phyloP scores from a whole-genome alignment of 2,797 vertebrate species.

The Sebastolobus altivelis region DNA sequence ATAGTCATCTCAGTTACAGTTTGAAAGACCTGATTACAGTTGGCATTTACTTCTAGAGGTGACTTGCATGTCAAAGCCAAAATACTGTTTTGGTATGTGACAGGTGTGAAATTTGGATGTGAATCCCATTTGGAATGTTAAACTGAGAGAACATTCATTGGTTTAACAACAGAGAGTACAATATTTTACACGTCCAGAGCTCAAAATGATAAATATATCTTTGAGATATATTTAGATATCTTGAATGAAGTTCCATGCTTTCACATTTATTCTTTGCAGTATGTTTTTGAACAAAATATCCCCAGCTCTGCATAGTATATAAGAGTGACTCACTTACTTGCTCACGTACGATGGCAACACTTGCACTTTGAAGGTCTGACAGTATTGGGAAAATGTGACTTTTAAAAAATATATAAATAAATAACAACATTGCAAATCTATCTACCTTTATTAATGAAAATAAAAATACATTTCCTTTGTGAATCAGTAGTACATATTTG shows the following conservation, averaged over 20 bases:
- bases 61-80: constrained; percentile 40
- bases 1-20: constrained; percentile 47
- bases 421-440: not conserved
- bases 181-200: not conserved
- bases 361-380: not conserved
- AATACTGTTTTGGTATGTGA: constrained; percentile 23
- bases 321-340: not conserved
- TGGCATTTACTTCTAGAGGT: constrained; percentile 50
- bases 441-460: not conserved
- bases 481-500: not conserved
- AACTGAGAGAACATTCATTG: not conserved
- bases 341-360: not conserved
- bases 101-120: constrained; percentile 4
- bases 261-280: not conserved
- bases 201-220: not conserved
- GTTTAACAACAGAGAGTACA: not conserved
- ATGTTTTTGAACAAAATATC: not conserved
- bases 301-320: not conserved
- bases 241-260: not conserved
- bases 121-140: constrained; percentile 2
- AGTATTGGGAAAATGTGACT: no score
- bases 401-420: not conserved
- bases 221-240: not conserved
- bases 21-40: constrained; percentile 50
- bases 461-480: not conserved